phyloP scores from a whole-genome alignment of 35 echinoderm and acorn worm species.

The Apostichopus parvimensis region DNA sequence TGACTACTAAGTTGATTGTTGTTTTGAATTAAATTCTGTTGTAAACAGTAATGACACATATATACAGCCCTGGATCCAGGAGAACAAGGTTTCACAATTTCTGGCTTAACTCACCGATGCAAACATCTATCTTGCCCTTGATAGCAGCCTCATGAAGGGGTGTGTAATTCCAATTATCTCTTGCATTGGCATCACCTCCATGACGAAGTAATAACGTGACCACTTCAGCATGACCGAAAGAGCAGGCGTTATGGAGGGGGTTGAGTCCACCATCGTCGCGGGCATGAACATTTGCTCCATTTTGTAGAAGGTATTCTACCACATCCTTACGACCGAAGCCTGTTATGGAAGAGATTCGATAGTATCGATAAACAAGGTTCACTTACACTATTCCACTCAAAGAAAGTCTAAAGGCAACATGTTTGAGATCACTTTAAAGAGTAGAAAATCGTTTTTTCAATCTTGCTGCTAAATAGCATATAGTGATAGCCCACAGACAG shows the following conservation, averaged over 20 bases:
- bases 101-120: slow-evolving; percentile 73
- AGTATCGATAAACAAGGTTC: too few relatives aligned
- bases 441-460: too few relatives aligned
- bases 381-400: too few relatives aligned
- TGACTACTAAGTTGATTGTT: too few relatives aligned
- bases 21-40: too few relatives aligned
- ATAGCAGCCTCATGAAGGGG: slow-evolving; percentile 98
- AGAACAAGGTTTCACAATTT: too few relatives aligned
- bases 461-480: too few relatives aligned
- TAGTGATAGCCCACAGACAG: too few relatives aligned
- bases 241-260: slow-evolving; percentile 98
- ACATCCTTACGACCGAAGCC: slow-evolving; percentile 99
- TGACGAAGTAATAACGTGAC: slow-evolving; percentile 80
- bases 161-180: slow-evolving; percentile 99
- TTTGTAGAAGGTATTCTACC: slow-evolving; percentile 88
- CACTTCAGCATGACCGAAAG: slow-evolving; percentile 97
- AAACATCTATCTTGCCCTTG: slow-evolving; percentile 99
- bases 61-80: too few relatives aligned
- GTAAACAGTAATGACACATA: too few relatives aligned
- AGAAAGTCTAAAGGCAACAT: too few relatives aligned
- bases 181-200: slow-evolving; percentile 95
- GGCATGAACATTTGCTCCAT: slow-evolving; percentile 97
- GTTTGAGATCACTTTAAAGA: too few relatives aligned
- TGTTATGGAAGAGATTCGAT: slow-evolving; percentile 28
- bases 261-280: slow-evolving; percentile 96